These are phyloP conservation scores for Gadopsis bispinosus DNA, from an alignment of 2,797 vertebrate genomes.

Conservation along the genomic window DNA sequence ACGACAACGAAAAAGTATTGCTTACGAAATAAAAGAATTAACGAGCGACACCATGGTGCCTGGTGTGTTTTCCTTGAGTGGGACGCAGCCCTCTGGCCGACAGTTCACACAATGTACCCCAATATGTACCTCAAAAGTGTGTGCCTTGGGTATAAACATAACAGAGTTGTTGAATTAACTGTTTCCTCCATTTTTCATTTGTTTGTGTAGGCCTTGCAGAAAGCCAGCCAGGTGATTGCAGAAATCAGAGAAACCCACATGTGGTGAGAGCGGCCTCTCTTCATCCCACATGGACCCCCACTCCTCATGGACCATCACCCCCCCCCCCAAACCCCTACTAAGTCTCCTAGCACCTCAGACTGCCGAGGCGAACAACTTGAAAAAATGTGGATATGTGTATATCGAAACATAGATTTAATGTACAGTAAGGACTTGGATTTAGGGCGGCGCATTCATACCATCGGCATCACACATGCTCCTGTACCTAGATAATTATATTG, in stretches of 20 bases:
- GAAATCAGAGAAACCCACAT: conserved; percentile 98
- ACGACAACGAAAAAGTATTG: no score
- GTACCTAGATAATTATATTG: conserved; percentile 70
- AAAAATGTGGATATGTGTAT: conserved; percentile 84
- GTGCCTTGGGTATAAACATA: neutral
- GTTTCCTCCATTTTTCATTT: neutral
- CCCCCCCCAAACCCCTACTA: conserved; percentile 15
- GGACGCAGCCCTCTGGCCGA: no score
- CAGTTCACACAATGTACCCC: neutral
- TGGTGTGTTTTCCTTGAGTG: no score
- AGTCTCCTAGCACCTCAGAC: conserved; percentile 48
- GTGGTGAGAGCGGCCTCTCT: conserved; percentile 87
- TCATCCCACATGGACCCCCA: conserved; percentile 45
- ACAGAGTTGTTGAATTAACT: neutral
- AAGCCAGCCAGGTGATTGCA: conserved; percentile 97
- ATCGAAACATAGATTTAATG: conserved; percentile 81
- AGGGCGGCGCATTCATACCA: conserved; percentile 55
- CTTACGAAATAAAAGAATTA: no score
- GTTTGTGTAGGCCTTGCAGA: conserved; percentile 90
- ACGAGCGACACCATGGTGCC: no score
- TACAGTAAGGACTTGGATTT: conserved; percentile 87
- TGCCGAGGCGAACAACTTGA: conserved; percentile 74
- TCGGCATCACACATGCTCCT: conserved; percentile 47
- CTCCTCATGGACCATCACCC: conserved; percentile 5
- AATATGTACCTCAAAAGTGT: neutral